Evolutionary conservation across 2,797 vertebrate genomes (phyloP).

Genomic region (Meda fulgida): DNA sequence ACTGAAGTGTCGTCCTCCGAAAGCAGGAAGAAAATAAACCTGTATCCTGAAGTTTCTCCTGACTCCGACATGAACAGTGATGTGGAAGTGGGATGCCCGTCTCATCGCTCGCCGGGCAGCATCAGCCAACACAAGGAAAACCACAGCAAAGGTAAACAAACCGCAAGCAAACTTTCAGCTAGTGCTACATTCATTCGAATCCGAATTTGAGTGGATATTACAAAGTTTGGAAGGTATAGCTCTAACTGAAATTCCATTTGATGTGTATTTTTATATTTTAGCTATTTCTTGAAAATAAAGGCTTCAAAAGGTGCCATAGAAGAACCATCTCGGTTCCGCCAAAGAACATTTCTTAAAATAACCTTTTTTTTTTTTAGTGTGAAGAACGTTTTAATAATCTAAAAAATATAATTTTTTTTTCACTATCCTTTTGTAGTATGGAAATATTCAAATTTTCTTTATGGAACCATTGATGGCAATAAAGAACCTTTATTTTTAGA

Average conservation of each 20-base stretch:
- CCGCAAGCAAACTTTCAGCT: not conserved
- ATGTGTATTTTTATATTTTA: no score
- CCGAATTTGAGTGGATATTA: not conserved
- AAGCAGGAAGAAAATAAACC: conserved; percentile 91
- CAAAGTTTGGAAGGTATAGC: not conserved
- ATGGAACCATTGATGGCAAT: not conserved
- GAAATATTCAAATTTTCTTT: not conserved
- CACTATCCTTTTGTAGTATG: not conserved
- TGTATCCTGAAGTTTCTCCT: conserved; percentile 93
- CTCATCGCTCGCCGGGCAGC: conserved; percentile 89
- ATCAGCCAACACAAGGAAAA: conserved; percentile 95
- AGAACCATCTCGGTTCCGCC: not conserved
- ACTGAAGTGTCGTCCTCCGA: conserved; percentile 90
- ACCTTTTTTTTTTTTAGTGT: no score
- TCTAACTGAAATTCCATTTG: not conserved
- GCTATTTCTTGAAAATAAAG: no score
- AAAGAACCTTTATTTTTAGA: not conserved
- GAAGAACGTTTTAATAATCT: not conserved
- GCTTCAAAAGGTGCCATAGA: no score
- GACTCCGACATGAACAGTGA: conserved; percentile 98
- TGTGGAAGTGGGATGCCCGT: conserved; percentile 96
- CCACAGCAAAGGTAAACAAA: conserved; percentile 89
- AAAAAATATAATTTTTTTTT: not conserved
- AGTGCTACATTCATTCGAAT: not conserved
- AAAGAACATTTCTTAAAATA: no score